These are phyloP conservation scores for Dasyurus viverrinus DNA, from an alignment of 2,113 vertebrate genomes.

Conservation along the genomic window DNA sequence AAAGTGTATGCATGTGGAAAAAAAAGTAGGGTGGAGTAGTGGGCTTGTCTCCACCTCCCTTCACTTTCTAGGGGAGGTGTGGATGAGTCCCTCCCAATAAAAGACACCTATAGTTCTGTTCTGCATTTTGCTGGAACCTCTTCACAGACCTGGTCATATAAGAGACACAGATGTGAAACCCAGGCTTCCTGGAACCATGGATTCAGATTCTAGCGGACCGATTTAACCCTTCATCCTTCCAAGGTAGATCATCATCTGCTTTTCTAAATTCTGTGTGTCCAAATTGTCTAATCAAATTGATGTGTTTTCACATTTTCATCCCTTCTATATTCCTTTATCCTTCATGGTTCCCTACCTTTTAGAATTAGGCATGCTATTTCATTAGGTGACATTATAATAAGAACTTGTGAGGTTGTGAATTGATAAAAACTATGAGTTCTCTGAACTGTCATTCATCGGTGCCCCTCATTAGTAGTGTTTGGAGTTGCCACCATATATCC, in stretches of 20 bases:
- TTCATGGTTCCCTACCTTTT: neutral
- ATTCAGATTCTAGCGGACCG: neutral
- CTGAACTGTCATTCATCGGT: neutral
- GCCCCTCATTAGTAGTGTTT: neutral
- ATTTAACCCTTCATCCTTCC: neutral
- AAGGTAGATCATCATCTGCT: neutral
- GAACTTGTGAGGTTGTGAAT: neutral
- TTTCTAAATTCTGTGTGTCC: neutral
- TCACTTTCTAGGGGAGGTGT: neutral
- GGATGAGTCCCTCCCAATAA: neutral
- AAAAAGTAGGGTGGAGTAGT: neutral
- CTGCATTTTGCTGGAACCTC: neutral
- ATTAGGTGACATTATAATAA: neutral
- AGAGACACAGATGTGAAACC: neutral
- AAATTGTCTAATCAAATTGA: no score
- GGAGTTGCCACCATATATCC: neutral
- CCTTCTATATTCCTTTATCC: neutral
- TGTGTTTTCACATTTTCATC: neutral
- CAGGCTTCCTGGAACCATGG: neutral
- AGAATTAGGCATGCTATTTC: neutral
- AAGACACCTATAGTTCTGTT: neutral
- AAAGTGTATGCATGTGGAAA: neutral
- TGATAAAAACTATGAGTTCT: neutral
- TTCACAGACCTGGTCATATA: neutral
- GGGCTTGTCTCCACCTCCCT: neutral